A percentile compares a stretch with the other conserved stretches of the same genome.
phyloP scores from a whole-genome alignment of 2,113 vertebrate genomes.

The Ameiurus melas region DNA sequence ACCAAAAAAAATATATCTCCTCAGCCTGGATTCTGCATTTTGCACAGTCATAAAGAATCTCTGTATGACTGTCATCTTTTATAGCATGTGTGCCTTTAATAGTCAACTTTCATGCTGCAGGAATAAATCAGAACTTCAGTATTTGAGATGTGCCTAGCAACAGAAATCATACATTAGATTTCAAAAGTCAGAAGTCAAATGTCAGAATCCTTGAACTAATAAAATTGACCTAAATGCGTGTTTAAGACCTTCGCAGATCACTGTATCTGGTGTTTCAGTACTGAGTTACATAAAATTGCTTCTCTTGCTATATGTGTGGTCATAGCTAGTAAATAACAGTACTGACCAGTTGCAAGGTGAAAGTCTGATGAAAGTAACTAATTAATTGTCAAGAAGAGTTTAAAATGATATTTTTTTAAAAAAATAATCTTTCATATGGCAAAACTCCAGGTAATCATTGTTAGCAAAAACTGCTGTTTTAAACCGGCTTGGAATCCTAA shows the following conservation, averaged over 20 bases:
- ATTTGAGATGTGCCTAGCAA: conserved; percentile 53
- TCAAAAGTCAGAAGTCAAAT: too few relatives aligned
- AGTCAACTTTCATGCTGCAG: conserved; percentile 39
- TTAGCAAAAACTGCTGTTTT: conserved; percentile 24
- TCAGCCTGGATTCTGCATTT: conserved; percentile 51
- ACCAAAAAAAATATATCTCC: conserved; percentile 66
- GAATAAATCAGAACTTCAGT: conserved; percentile 50
- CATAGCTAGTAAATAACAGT: background rate
- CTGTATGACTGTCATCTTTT: conserved; percentile 60
- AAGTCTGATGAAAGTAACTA: background rate
- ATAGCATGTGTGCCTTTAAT: conserved; percentile 53
- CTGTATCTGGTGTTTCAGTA: conserved; percentile 8
- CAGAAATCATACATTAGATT: conserved; percentile 39
- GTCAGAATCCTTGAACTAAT: conserved; percentile 12
- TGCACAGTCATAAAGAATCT: conserved; percentile 58
- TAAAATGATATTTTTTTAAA: too few relatives aligned
- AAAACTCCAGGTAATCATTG: conserved; percentile 9
- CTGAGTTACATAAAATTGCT: background rate
- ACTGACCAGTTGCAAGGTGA: background rate
- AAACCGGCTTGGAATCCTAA: conserved; percentile 12
- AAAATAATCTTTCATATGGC: background rate
- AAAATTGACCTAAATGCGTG: conserved; percentile 19
- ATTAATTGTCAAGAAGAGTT: background rate
- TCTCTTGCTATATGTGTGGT: background rate
- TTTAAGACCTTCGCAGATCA: conserved; percentile 10